Percentiles rank a stretch among this genome's conserved stretches.
These are phyloP conservation scores for Gallinago undulata DNA, from an alignment of 2,113 vertebrate genomes.

Conservation along the genomic window DNA sequence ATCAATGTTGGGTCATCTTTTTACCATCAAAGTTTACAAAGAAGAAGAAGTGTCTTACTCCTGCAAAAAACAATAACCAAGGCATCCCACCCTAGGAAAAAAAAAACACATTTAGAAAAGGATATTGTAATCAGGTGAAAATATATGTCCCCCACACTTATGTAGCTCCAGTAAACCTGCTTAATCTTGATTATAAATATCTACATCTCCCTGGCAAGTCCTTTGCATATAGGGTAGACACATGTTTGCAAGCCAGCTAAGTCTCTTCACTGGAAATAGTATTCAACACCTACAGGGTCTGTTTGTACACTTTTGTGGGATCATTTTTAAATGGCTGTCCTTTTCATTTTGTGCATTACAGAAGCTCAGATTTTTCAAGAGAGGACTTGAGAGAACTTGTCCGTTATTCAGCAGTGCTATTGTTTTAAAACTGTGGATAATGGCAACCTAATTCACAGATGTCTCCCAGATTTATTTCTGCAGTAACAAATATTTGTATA, in stretches of 20 bases:
- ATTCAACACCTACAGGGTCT: neutral
- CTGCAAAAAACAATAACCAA: neutral
- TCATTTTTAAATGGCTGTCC: neutral
- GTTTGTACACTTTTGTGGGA: neutral
- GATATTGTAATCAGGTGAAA: neutral
- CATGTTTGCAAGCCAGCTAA: neutral
- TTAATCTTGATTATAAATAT: neutral
- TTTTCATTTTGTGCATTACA: neutral
- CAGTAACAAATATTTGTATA: neutral
- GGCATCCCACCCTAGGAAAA: neutral
- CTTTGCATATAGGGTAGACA: neutral
- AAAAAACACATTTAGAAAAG: neutral
- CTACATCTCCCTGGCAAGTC: neutral
- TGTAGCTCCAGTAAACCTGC: accelerated
- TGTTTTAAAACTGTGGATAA: neutral
- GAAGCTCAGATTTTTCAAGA: neutral
- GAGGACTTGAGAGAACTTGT: neutral
- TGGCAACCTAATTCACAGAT: neutral
- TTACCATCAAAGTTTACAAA: neutral
- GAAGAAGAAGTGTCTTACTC: neutral
- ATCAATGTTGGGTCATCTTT: neutral
- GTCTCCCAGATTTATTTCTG: neutral
- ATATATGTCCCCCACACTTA: neutral
- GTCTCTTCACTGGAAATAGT: neutral
- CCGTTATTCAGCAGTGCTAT: neutral